These are phyloP conservation scores for Fragum sueziense DNA, from an alignment of 2,888 invertebrate species.

Conservation along the genomic window DNA sequence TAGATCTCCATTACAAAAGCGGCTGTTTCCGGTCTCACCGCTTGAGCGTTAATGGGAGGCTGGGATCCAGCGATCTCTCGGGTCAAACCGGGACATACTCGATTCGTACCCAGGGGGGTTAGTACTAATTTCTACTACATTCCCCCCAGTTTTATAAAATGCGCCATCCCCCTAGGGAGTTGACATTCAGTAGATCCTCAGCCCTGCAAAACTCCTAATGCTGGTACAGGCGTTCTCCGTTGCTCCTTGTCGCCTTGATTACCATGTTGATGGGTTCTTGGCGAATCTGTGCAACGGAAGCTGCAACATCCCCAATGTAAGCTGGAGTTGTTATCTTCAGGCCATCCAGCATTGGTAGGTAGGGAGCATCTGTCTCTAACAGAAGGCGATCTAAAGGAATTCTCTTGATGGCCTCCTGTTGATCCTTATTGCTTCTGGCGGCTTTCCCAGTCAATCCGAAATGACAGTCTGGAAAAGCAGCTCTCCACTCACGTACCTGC, in stretches of 20 bases:
- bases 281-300: background rate
- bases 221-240: slow-evolving; percentile 5
- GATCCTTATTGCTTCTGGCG: background rate
- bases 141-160: too few species aligned
- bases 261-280: background rate
- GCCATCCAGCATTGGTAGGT: background rate
- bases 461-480: slow-evolving; percentile 3
- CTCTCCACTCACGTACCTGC: background rate
- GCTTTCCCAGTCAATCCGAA: background rate
- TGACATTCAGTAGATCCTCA: too few species aligned
- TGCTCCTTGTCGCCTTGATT: background rate
- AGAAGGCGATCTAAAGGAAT: background rate
- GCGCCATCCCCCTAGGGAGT: too few species aligned
- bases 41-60: too few species aligned
- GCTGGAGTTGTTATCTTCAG: background rate
- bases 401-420: background rate
- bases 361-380: background rate
- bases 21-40: too few species aligned
- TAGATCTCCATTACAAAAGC: too few species aligned
- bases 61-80: too few species aligned
- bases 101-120: too few species aligned
- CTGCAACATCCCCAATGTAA: background rate
- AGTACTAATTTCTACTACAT: too few species aligned
- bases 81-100: too few species aligned
- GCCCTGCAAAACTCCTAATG: too few species aligned